Evolutionary conservation across 2,888 invertebrate genomes (phyloP).

Genomic region (Stenolophus ochropezus): DNA sequence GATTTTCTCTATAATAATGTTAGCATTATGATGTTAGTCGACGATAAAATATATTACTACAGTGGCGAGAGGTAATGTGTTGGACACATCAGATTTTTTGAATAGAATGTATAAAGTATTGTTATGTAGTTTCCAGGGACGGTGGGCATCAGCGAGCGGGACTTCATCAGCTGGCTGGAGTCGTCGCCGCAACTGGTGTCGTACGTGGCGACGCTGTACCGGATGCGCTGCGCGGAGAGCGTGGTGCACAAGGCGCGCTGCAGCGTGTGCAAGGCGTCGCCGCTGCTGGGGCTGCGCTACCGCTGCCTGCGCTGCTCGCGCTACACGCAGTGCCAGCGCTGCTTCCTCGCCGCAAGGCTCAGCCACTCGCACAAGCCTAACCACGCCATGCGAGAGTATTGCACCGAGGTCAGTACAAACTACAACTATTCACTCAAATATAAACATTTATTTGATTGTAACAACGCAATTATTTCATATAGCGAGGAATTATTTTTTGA

Average conservation of each 20-base stretch:
- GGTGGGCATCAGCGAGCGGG: slow-evolving; percentile 80
- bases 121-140: slow-evolving; percentile 79
- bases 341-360: slow-evolving; percentile 79
- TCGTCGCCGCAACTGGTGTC: slow-evolving; percentile 78
- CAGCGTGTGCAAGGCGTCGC: slow-evolving; percentile 76
- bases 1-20: no score
- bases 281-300: slow-evolving; percentile 78
- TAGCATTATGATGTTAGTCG: no score
- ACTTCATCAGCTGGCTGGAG: slow-evolving; percentile 83
- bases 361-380: slow-evolving; percentile 79
- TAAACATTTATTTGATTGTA: no score
- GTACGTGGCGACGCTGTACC: slow-evolving; percentile 80
- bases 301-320: slow-evolving; percentile 79
- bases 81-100: no score
- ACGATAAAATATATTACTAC: no score
- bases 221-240: slow-evolving; percentile 78
- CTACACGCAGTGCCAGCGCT: slow-evolving; percentile 81
- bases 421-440: no score
- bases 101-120: no score
- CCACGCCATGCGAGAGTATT: slow-evolving; percentile 81
- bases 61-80: no score
- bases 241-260: slow-evolving; percentile 78
- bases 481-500: no score
- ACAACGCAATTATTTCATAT: no score
- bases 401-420: slow-evolving; percentile 71